phyloP scores from a whole-genome alignment of 2,797 vertebrate genomes.

The Threskiornis aethiopicus region DNA sequence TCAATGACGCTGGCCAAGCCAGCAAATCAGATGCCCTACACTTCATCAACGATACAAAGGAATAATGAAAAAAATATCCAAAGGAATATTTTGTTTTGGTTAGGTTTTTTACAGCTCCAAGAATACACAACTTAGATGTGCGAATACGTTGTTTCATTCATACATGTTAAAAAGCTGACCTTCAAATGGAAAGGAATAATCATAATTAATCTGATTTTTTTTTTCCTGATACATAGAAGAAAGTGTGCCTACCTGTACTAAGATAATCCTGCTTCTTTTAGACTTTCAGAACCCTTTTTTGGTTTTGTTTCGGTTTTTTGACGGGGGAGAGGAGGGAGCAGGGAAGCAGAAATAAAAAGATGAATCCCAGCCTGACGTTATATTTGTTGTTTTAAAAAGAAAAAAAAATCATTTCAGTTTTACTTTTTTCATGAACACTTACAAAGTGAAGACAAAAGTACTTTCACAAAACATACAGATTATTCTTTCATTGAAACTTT shows the following conservation, averaged over 20 bases:
- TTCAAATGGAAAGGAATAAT: not conserved
- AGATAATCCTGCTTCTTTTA: not conserved
- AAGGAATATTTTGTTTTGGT: not conserved
- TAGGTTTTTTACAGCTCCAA: not conserved
- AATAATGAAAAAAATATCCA: not conserved
- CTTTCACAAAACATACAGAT: not conserved
- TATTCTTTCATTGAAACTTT: not conserved
- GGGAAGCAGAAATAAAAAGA: not conserved
- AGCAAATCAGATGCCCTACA: not conserved
- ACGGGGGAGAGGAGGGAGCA: no score
- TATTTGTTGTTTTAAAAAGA: not conserved
- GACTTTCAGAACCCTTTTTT: not conserved
- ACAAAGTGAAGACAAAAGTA: not conserved
- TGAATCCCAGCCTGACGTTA: not conserved
- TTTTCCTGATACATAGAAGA: not conserved
- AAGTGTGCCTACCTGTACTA: not conserved
- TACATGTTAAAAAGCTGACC: not conserved
- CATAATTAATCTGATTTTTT: not conserved
- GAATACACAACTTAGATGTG: not conserved
- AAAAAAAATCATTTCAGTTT: not conserved
- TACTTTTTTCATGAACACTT: not conserved
- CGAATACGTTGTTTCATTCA: not conserved
- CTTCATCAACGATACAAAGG: not conserved
- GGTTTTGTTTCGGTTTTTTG: not conserved
- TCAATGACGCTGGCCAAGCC: not conserved